Conservation (phyloP, 1,140 invertebrate species). For the Neodiprion lecontei region DNA sequence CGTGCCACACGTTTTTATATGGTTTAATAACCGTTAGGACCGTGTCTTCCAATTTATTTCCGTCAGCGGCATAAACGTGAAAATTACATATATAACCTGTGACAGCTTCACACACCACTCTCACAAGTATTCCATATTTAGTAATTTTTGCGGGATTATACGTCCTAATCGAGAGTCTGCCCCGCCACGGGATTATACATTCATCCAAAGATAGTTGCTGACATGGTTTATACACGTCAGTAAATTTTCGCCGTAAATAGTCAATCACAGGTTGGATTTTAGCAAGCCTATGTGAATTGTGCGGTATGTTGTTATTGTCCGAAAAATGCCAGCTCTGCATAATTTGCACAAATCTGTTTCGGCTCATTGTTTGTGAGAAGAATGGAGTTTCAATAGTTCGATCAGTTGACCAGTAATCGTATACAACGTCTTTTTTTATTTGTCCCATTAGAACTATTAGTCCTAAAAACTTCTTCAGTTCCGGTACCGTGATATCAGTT, state of each 20-base stretch:
- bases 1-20: conserved; percentile 4
- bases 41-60: background rate
- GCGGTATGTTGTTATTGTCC: background rate
- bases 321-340: conserved; percentile 4
- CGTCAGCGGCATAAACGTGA: background rate
- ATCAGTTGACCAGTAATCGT: too few relatives aligned
- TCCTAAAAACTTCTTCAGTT: too few relatives aligned
- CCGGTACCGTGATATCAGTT: background rate
- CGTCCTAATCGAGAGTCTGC: conserved; percentile 31
- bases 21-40: conserved; percentile 1
- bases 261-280: conserved; percentile 1
- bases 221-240: background rate
- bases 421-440: too few relatives aligned
- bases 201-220: conserved; percentile 31
- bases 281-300: background rate
- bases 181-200: conserved; percentile 32
- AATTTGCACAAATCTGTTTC: background rate
- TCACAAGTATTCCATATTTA: conserved; percentile 36
- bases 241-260: conserved; percentile 7
- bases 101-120: conserved; percentile 35
- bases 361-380: too few relatives aligned
- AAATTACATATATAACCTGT: conserved; percentile 36
- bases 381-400: too few relatives aligned
- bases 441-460: too few relatives aligned
- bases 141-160: conserved; percentile 36